Conservation (phyloP, 2,113 vertebrate genomes). For the Pterophyllum scalare region DNA sequence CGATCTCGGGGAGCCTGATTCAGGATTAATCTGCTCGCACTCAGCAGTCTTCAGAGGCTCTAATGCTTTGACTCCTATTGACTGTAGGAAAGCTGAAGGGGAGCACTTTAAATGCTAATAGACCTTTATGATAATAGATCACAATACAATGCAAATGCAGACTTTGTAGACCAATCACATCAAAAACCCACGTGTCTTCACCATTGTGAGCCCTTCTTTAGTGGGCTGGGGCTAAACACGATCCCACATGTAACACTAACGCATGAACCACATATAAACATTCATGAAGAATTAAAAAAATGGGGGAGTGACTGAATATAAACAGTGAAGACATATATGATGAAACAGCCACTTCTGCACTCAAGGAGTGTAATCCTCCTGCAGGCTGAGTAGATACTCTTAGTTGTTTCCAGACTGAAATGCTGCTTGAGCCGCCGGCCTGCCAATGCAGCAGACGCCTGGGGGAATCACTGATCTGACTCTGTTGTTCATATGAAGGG, state of each 20-base stretch:
- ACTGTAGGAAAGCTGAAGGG: constrained; percentile 64
- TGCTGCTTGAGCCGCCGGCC: constrained; percentile 63
- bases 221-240: constrained; percentile 7
- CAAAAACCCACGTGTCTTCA: constrained; percentile 28
- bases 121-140: constrained; percentile 73
- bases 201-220: constrained; percentile 13
- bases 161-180: constrained; percentile 51
- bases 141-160: constrained; percentile 63
- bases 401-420: constrained; percentile 68
- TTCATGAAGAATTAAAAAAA: constrained; percentile 19
- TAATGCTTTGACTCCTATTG: constrained; percentile 70
- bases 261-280: constrained; percentile 40
- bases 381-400: constrained; percentile 68
- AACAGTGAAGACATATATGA: constrained; percentile 50
- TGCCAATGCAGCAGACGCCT: constrained; percentile 74
- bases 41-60: constrained; percentile 67
- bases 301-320: constrained; percentile 14
- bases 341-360: constrained; percentile 63
- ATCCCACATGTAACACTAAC: constrained; percentile 26
- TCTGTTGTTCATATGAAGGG: constrained; percentile 71
- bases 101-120: constrained; percentile 80
- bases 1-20: constrained; percentile 61
- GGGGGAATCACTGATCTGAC: constrained; percentile 72
- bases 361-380: constrained; percentile 75
- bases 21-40: constrained; percentile 68